Evolutionary conservation across 2,888 invertebrate species (phyloP).

Genomic region (Lepidocyrtinus sp.): DNA sequence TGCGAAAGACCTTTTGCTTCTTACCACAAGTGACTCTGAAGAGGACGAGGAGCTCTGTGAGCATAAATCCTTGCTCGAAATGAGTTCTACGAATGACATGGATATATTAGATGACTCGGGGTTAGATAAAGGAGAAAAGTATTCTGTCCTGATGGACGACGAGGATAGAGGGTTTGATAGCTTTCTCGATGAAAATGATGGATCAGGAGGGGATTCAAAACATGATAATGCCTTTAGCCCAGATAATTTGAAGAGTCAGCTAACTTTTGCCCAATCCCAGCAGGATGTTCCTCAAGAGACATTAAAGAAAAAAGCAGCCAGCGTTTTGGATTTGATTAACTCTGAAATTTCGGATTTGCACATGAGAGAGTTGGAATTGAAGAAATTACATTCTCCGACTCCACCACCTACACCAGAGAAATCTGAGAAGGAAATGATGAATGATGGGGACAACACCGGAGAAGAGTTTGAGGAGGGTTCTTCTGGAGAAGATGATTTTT

Average conservation of each 20-base stretch:
- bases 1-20: constrained; percentile 34
- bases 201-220: constrained; percentile 14
- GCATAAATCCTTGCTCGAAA: constrained; percentile 33
- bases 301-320: constrained; percentile 60
- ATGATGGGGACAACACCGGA: constrained; percentile 15
- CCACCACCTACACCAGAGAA: background rate
- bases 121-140: constrained; percentile 27
- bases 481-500: constrained; percentile 62
- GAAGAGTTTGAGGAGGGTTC: constrained; percentile 53
- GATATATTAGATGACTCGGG: constrained; percentile 16
- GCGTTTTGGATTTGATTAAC: constrained; percentile 64
- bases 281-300: constrained; percentile 57
- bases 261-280: constrained; percentile 56
- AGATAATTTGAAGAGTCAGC: constrained; percentile 39
- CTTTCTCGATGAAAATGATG: constrained; percentile 56
- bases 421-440: background rate
- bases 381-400: constrained; percentile 40
- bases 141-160: constrained; percentile 46
- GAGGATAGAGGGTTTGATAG: constrained; percentile 64
- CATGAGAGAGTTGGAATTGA: constrained; percentile 63
- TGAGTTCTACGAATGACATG: constrained; percentile 13
- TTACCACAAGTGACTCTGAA: constrained; percentile 41
- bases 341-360: constrained; percentile 66
- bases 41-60: constrained; percentile 47
- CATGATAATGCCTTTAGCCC: constrained; percentile 30